Percentiles rank a stretch among this genome's conserved stretches.
Conservation (phyloP, 2,888 invertebrate genomes). For the Dynastes hyllus region DNA sequence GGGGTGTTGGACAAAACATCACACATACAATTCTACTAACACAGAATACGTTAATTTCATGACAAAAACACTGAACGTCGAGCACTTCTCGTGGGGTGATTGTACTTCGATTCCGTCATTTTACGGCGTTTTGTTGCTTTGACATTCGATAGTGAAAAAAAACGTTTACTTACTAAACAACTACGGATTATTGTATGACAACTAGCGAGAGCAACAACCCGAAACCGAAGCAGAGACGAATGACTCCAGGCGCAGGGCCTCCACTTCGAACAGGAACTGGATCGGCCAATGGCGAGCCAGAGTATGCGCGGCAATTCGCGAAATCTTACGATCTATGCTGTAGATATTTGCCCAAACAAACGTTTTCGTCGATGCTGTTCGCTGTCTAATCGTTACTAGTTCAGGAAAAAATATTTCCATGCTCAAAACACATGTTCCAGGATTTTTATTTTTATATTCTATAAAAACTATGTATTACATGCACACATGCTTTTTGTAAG, state of each 20-base stretch:
- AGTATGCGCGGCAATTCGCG: conserved; percentile 41
- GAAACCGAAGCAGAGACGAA: conserved; percentile 61
- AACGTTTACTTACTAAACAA: conserved; percentile 42
- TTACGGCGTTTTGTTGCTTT: conserved; percentile 27
- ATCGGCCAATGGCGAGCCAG: conserved; percentile 50
- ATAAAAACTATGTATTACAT: background rate
- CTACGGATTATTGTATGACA: conserved; percentile 54
- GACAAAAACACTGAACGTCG: conserved; percentile 43
- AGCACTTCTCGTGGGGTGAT: conserved; percentile 24
- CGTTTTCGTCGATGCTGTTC: conserved; percentile 15
- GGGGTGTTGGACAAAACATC: conserved; percentile 50
- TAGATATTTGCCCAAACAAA: conserved; percentile 8
- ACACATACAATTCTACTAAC: conserved; percentile 34
- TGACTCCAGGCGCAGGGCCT: conserved; percentile 60
- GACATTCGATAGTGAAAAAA: conserved; percentile 48
- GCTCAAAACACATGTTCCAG: background rate
- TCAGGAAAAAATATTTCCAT: conserved; percentile 6
- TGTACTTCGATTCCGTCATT: conserved; percentile 43
- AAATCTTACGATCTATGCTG: conserved; percentile 24
- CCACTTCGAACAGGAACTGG: conserved; percentile 54
- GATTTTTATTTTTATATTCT: background rate
- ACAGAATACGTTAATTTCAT: conserved; percentile 29
- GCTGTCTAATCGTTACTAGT: conserved; percentile 9
- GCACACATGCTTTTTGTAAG: background rate
- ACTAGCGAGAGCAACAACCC: conserved; percentile 65